phyloP scores from a whole-genome alignment of 2,113 vertebrate genomes.

The Oostethus manadensis region DNA sequence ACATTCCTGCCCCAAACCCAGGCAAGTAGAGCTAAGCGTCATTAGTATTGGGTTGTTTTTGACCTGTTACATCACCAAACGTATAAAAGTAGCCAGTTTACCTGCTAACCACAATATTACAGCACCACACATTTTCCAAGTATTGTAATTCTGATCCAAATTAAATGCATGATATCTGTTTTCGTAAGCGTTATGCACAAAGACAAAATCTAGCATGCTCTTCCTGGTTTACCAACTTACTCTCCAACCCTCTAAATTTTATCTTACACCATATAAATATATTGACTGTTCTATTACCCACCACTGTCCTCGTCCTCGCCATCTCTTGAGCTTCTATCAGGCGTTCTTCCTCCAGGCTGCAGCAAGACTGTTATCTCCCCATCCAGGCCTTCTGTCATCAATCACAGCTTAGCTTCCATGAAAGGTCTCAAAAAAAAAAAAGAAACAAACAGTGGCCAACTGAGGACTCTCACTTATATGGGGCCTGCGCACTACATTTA shows the following conservation, averaged over 20 bases:
- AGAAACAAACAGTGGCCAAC: constrained; percentile 52
- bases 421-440: constrained; percentile 35
- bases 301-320: constrained; percentile 21
- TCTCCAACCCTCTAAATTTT: background rate
- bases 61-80: no score
- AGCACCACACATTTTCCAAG: no score
- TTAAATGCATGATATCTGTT: no score
- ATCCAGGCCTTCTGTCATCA: constrained; percentile 64
- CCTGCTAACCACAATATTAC: no score
- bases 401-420: constrained; percentile 50
- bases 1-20: no score
- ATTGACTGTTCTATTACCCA: constrained; percentile 9
- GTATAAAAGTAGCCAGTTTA: no score
- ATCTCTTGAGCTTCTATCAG: constrained; percentile 27
- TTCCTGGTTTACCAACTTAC: no score
- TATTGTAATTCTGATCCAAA: no score
- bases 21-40: no score
- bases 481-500: constrained; percentile 37
- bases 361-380: constrained; percentile 63
- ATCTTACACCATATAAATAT: constrained; percentile 8
- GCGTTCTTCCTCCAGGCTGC: constrained; percentile 46
- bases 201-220: no score
- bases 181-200: no score
- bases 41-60: no score
- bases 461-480: constrained; percentile 33